phyloP scores from a whole-genome alignment of 2,888 invertebrate species.

The Tiliacea citrago region DNA sequence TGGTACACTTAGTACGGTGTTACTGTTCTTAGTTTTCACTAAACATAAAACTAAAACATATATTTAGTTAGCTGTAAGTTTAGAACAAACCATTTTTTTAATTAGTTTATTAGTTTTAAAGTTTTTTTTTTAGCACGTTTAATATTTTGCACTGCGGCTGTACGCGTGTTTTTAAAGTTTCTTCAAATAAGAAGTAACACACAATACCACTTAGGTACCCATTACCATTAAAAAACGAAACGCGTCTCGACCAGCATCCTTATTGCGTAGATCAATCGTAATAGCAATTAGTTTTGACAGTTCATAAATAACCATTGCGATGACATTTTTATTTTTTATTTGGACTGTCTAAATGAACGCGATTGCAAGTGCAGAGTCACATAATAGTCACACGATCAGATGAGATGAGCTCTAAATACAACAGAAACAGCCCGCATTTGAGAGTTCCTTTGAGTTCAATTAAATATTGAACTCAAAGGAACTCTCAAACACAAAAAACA shows the following conservation, averaged over 20 bases:
- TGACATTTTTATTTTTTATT: neutral
- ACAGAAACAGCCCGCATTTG: neutral
- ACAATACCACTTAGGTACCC: neutral
- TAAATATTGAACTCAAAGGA: too few species aligned
- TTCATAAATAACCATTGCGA: neutral
- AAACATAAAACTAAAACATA: conserved; percentile 10
- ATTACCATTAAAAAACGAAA: neutral
- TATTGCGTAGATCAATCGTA: neutral
- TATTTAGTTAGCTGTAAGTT: neutral
- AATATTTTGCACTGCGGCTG: neutral
- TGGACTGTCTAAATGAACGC: neutral
- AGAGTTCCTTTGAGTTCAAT: neutral
- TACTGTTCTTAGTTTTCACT: conserved; percentile 2
- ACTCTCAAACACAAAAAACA: too few species aligned
- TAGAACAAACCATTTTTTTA: neutral
- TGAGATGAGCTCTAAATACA: neutral
- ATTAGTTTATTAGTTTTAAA: too few species aligned
- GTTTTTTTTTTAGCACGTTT: neutral
- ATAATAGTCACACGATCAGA: neutral
- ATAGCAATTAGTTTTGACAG: neutral
- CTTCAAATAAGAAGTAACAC: neutral
- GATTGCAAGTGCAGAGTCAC: neutral
- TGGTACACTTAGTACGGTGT: conserved; percentile 8
- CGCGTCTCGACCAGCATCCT: neutral
- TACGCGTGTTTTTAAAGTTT: neutral